A percentile compares a stretch with the other conserved stretches of the same genome.
Conservation (phyloP, 2,113 vertebrate species). For the Sceloporus undulatus region DNA sequence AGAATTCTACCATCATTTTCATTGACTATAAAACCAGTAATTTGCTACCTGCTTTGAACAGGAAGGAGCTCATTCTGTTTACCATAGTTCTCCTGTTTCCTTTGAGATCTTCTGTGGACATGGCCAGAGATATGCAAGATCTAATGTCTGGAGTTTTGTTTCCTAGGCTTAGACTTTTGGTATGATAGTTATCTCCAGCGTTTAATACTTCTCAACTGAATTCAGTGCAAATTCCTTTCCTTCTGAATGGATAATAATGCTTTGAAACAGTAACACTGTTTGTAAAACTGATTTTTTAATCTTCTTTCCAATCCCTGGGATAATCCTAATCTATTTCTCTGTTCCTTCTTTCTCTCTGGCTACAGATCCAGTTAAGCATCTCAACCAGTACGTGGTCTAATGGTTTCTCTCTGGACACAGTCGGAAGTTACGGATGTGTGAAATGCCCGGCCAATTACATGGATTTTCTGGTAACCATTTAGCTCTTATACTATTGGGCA, state of each 20-base stretch:
- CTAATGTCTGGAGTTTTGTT: too few relatives aligned
- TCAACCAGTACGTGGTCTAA: constrained; percentile 94
- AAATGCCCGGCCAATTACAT: constrained; percentile 87
- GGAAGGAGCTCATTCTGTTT: too few relatives aligned
- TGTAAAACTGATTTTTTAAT: not conserved
- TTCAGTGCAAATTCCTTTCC: not conserved
- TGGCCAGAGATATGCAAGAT: too few relatives aligned
- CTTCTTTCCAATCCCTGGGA: not conserved
- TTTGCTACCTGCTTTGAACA: not conserved
- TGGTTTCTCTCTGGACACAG: constrained; percentile 93
- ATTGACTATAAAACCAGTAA: not conserved
- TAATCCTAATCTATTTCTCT: not conserved
- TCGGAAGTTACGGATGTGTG: constrained; percentile 96
- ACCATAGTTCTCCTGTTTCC: too few relatives aligned
- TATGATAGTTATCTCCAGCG: too few relatives aligned
- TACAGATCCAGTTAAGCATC: constrained; percentile 92
- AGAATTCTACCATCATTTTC: not conserved
- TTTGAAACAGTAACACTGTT: too few relatives aligned
- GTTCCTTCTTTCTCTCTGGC: not conserved
- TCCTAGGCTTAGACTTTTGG: too few relatives aligned
- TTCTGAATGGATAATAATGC: not conserved
- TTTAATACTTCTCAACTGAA: too few relatives aligned
- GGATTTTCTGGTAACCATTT: constrained; percentile 89
- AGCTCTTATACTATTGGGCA: not conserved
- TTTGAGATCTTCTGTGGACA: too few relatives aligned